Evolutionary conservation across 2,888 invertebrate species (phyloP).

Genomic region (Pristionchus japonicus): DNA sequence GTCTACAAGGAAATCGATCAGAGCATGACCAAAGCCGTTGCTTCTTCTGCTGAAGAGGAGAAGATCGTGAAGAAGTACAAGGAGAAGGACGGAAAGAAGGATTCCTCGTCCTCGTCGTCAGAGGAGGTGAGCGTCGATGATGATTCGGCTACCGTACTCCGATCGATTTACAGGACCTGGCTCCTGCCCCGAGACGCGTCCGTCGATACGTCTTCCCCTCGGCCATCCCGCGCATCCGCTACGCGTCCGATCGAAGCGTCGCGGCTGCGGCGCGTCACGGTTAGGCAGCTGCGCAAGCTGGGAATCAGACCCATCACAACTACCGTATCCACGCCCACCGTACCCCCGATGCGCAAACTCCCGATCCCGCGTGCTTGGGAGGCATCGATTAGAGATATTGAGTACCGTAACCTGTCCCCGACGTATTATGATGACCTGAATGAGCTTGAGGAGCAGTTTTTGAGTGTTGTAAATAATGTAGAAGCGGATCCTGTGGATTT

Average conservation of each 20-base stretch:
- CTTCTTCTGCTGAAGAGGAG: neutral
- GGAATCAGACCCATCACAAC: slow-evolving; percentile 9
- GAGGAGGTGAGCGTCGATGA: neutral
- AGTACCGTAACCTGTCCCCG: slow-evolving; percentile 40
- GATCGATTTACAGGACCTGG: slow-evolving; percentile 32
- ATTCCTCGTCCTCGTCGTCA: neutral
- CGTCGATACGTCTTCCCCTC: slow-evolving; percentile 40
- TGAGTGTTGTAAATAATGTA: slow-evolving; percentile 12
- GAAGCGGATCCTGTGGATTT: slow-evolving; percentile 32
- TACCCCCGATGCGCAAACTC: neutral
- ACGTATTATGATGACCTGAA: slow-evolving; percentile 36
- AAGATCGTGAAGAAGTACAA: neutral
- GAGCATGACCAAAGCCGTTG: neutral
- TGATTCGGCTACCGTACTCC: neutral
- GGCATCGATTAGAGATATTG: slow-evolving; percentile 22
- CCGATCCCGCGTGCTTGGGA: slow-evolving; percentile 15
- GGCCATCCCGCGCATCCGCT: slow-evolving; percentile 37
- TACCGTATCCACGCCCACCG: neutral
- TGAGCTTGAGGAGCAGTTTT: slow-evolving; percentile 25
- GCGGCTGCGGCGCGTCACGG: slow-evolving; percentile 14
- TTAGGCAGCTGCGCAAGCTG: neutral
- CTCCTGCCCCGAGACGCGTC: neutral
- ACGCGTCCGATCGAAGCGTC: neutral
- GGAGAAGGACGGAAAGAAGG: neutral
- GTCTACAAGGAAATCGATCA: neutral